Percentiles rank a stretch among this genome's conserved stretches.
phyloP scores from a whole-genome alignment of 2,113 vertebrate genomes.

The Ornithorhynchus anatinus region DNA sequence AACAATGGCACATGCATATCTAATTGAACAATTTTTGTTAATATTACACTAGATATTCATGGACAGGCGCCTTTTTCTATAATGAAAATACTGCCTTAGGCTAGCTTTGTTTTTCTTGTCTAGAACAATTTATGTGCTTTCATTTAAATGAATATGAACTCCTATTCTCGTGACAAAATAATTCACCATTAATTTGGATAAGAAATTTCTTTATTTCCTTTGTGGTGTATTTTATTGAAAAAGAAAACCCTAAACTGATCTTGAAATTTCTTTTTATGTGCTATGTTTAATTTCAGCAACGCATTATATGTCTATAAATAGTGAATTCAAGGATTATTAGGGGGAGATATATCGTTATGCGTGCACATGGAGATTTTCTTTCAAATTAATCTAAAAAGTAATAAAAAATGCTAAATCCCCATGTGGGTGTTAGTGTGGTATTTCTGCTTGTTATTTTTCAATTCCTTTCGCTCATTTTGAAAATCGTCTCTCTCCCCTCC shows the following conservation, averaged over 20 bases:
- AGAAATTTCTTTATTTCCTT: slow-evolving; percentile 77
- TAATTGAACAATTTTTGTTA: slow-evolving; percentile 84
- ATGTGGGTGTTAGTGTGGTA: neutral
- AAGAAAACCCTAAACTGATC: slow-evolving; percentile 55
- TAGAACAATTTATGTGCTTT: slow-evolving; percentile 81
- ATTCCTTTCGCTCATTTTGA: neutral
- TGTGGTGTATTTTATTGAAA: slow-evolving; percentile 62
- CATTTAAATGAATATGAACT: slow-evolving; percentile 80
- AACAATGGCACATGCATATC: slow-evolving; percentile 75
- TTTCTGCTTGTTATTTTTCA: slow-evolving; percentile 6
- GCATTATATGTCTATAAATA: slow-evolving; percentile 42
- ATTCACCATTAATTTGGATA: slow-evolving; percentile 74
- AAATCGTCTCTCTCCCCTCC: neutral
- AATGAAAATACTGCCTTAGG: slow-evolving; percentile 82
- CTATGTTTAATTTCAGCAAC: slow-evolving; percentile 63
- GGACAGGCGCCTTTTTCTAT: slow-evolving; percentile 81
- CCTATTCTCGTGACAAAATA: slow-evolving; percentile 80
- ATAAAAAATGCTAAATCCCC: slow-evolving; percentile 53
- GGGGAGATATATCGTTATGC: slow-evolving; percentile 39
- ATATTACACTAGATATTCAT: slow-evolving; percentile 85
- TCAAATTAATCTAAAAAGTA: slow-evolving; percentile 55
- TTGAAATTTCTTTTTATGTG: slow-evolving; percentile 52
- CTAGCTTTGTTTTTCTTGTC: slow-evolving; percentile 83
- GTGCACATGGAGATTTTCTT: slow-evolving; percentile 44
- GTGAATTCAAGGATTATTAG: slow-evolving; percentile 58